Evolutionary conservation across 2,113 vertebrate genomes (phyloP).

Genomic region (Narcine bancroftii): DNA sequence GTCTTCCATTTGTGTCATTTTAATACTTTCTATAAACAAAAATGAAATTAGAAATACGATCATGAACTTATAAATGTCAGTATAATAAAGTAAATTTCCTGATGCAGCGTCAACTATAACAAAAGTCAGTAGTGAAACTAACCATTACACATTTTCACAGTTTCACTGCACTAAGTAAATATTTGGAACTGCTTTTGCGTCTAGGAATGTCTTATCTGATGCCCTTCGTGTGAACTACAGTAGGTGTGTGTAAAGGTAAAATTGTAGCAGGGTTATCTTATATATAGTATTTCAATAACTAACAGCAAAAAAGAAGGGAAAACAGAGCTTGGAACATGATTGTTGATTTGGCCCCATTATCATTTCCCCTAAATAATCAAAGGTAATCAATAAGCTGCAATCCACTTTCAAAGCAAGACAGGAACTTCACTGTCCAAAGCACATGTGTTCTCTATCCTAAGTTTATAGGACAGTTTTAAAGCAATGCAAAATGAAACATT

Average conservation of each 20-base stretch:
- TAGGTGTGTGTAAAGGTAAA: conserved; percentile 16
- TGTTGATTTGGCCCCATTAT: not conserved
- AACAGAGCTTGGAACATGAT: not conserved
- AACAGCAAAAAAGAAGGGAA: not conserved
- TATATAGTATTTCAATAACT: conserved; percentile 22
- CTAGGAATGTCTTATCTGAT: conserved; percentile 35
- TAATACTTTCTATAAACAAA: not conserved
- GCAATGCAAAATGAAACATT: conserved; percentile 2
- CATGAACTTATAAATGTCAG: not conserved
- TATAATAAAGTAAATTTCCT: not conserved
- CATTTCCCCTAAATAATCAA: conserved; percentile 1
- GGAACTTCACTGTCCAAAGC: not conserved
- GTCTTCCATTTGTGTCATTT: not conserved
- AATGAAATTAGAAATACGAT: not conserved
- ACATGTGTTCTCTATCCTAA: not conserved
- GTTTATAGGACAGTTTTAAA: conserved; percentile 28
- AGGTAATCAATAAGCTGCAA: not conserved
- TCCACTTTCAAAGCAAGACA: not conserved
- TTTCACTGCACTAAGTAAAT: conserved; percentile 13
- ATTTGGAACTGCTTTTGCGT: not conserved
- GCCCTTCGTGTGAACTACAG: conserved; percentile 35
- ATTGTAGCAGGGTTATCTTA: conserved; percentile 21
- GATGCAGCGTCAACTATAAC: not conserved
- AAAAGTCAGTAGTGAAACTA: conserved; percentile 8
- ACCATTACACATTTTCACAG: conserved; percentile 3